Percentiles rank a stretch among this genome's conserved stretches.
Evolutionary conservation across 2,113 vertebrate species (phyloP).

Genomic region (Nyctereutes procyonoides): DNA sequence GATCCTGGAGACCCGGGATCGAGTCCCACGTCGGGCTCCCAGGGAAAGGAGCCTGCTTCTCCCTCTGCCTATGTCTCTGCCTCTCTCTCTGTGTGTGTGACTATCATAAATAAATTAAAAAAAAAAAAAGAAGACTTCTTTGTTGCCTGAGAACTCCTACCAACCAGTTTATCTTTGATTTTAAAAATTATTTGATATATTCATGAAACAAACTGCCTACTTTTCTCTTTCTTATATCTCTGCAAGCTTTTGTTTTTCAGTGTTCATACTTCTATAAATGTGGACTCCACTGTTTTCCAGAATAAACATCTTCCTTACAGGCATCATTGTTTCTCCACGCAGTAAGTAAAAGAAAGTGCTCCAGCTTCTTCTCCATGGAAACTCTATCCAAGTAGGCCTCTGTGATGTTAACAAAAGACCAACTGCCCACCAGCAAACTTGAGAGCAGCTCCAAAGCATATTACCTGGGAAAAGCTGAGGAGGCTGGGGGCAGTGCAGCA

Average conservation of each 20-base stretch:
- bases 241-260: neutral
- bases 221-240: neutral
- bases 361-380: neutral
- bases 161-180: constrained; percentile 35
- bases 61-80: too few relatives aligned
- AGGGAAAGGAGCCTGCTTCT: too few relatives aligned
- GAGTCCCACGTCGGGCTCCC: too few relatives aligned
- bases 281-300: neutral
- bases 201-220: neutral
- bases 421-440: neutral
- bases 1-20: too few relatives aligned
- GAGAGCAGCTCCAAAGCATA: neutral
- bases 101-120: too few relatives aligned
- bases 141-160: neutral
- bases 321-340: neutral
- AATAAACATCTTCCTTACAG: neutral
- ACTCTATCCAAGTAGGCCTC: neutral
- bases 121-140: neutral
- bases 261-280: neutral
- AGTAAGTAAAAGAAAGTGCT: neutral
- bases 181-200: neutral
- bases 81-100: too few relatives aligned
- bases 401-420: neutral
- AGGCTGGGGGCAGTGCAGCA: too few relatives aligned
- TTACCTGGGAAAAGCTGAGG: neutral